A percentile compares a stretch with the other conserved stretches of the same genome.
Conservation (phyloP, 1,140 invertebrate genomes). For the Acromyrmex echinatior region DNA sequence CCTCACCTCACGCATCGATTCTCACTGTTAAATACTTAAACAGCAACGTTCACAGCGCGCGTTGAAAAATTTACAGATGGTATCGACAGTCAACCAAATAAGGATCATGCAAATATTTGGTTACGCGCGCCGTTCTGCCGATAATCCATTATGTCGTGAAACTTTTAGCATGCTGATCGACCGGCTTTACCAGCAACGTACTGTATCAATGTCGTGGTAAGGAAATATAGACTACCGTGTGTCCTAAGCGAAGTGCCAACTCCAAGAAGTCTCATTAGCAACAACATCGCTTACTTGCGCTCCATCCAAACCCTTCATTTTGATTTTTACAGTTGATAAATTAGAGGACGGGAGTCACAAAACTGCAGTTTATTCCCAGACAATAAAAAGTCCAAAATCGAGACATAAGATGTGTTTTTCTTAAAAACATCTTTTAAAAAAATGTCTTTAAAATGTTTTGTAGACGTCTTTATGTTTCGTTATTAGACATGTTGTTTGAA, state of each 20-base stretch:
- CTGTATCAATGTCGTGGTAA: conserved; percentile 39
- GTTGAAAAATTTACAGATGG: conserved; percentile 56
- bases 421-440: too few relatives aligned
- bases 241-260: not conserved
- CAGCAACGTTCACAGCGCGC: conserved; percentile 13
- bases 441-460: too few relatives aligned
- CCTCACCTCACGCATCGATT: conserved; percentile 33
- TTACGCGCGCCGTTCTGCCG: conserved; percentile 43
- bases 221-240: conserved; percentile 3
- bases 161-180: conserved; percentile 33
- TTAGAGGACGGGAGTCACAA: not conserved
- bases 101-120: conserved; percentile 58
- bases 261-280: not conserved
- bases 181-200: not conserved
- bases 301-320: not conserved
- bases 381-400: too few relatives aligned
- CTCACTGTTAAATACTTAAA: conserved; percentile 57
- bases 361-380: too few relatives aligned
- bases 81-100: conserved; percentile 60
- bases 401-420: too few relatives aligned
- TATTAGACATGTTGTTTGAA: too few relatives aligned
- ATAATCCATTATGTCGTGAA: conserved; percentile 62
- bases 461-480: too few relatives aligned
- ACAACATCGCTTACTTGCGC: not conserved
- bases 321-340: not conserved